Evolutionary conservation across 1,140 invertebrate species (phyloP).

Genomic region (Hylaeus volcanicus): DNA sequence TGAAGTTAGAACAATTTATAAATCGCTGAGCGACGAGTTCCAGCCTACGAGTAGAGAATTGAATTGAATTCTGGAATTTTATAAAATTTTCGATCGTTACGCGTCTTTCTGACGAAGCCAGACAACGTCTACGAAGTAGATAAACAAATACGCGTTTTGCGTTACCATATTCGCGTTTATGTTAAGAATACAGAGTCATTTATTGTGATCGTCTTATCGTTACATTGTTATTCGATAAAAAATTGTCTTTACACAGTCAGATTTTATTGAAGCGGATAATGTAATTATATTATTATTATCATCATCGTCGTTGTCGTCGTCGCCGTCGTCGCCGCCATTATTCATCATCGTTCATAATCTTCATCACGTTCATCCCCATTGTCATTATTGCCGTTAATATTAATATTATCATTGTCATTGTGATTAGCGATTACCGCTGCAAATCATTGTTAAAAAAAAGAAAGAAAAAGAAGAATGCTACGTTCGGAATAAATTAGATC

Average conservation of each 20-base stretch:
- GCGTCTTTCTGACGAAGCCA: neutral
- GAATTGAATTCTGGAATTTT: neutral
- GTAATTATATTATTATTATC: slow-evolving; percentile 45
- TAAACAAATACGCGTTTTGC: slow-evolving; percentile 9
- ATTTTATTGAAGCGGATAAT: slow-evolving; percentile 48
- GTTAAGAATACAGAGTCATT: slow-evolving; percentile 54
- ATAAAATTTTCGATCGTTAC: slow-evolving; percentile 15
- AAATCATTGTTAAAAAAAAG: slow-evolving; percentile 42
- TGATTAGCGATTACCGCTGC: slow-evolving; percentile 41
- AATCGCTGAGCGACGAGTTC: no score
- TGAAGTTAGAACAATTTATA: no score
- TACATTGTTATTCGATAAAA: slow-evolving; percentile 56
- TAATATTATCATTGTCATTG: slow-evolving; percentile 36
- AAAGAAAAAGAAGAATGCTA: neutral
- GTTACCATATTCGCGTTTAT: slow-evolving; percentile 36
- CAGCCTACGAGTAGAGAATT: neutral
- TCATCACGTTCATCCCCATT: neutral
- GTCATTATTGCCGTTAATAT: slow-evolving; percentile 23
- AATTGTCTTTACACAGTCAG: slow-evolving; percentile 52
- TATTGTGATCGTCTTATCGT: slow-evolving; percentile 51
- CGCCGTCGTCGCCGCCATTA: neutral
- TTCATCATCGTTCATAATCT: slow-evolving; percentile 15
- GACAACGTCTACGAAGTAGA: slow-evolving; percentile 24
- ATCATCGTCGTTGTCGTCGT: neutral
- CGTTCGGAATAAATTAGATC: slow-evolving; percentile 17